Conservation (phyloP, 2,797 vertebrate species). For the Protosalanx chinensis region DNA sequence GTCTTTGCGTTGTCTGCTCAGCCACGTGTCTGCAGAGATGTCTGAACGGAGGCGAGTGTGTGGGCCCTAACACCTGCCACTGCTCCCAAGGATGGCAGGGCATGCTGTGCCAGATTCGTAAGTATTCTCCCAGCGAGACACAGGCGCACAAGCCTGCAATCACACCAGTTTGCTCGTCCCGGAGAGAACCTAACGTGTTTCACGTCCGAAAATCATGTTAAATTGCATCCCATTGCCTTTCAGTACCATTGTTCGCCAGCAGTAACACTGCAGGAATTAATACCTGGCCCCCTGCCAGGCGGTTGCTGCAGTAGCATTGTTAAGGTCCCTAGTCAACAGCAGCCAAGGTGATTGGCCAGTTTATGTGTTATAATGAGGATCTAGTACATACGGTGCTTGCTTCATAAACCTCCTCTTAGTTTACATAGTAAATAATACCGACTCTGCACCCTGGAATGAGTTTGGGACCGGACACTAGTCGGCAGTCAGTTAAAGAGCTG, state of each 20-base stretch:
- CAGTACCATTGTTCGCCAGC: neutral
- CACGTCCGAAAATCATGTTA: neutral
- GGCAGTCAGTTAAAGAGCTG: too few species aligned
- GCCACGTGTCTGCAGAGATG: slow-evolving; percentile 74
- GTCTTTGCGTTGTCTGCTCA: slow-evolving; percentile 20
- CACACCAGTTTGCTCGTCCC: neutral
- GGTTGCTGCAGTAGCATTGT: neutral
- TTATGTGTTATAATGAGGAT: neutral
- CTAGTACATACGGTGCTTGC: neutral
- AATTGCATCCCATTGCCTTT: neutral
- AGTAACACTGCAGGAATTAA: neutral
- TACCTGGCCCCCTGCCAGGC: neutral
- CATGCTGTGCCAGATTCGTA: slow-evolving; percentile 70
- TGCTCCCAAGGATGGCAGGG: slow-evolving; percentile 67
- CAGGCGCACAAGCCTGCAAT: neutral
- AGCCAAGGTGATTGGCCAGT: neutral
- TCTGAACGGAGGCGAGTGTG: slow-evolving; percentile 72
- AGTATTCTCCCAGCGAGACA: slow-evolving; percentile 45
- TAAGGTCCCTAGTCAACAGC: neutral
- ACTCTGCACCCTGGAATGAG: too few species aligned
- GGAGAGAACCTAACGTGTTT: neutral
- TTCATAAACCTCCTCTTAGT: neutral
- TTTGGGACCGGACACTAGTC: too few species aligned
- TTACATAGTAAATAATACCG: neutral
- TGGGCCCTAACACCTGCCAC: slow-evolving; percentile 66